These are phyloP conservation scores for Caenorhabditis sinica DNA, from an alignment of 2,888 invertebrate genomes.

Conservation along the genomic window DNA sequence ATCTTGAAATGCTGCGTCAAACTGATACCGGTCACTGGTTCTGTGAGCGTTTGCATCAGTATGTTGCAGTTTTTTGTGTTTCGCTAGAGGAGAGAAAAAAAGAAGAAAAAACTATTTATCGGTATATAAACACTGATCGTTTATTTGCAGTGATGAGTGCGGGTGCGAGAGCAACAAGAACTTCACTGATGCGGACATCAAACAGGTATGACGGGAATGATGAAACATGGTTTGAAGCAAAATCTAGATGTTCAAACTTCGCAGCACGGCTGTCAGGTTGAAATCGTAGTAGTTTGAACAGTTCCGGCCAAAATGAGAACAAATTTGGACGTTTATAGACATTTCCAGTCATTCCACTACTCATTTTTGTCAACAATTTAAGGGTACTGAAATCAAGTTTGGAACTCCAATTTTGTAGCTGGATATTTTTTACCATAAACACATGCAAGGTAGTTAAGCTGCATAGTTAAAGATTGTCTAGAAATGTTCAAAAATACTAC, in stretches of 20 bases:
- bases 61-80: slow-evolving; percentile 21
- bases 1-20: slow-evolving; percentile 73
- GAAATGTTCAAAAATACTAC: too few relatives aligned
- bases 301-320: too few relatives aligned
- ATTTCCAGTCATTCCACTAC: too few relatives aligned
- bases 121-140: slow-evolving; percentile 10
- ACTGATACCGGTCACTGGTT: slow-evolving; percentile 74
- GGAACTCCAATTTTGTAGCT: too few relatives aligned
- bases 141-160: slow-evolving; percentile 72
- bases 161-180: slow-evolving; percentile 73
- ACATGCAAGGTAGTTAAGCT: too few relatives aligned
- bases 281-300: too few relatives aligned
- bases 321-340: too few relatives aligned
- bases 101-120: slow-evolving; percentile 21
- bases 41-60: slow-evolving; percentile 73
- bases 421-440: too few relatives aligned
- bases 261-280: not conserved
- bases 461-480: too few relatives aligned
- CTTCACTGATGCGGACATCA: slow-evolving; percentile 69
- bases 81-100: not conserved
- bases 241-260: not conserved
- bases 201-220: slow-evolving; percentile 28
- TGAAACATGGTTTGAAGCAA: not conserved
- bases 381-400: too few relatives aligned
- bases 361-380: too few relatives aligned